Conservation (phyloP, 1,140 invertebrate genomes). For the Varroa destructor region DNA sequence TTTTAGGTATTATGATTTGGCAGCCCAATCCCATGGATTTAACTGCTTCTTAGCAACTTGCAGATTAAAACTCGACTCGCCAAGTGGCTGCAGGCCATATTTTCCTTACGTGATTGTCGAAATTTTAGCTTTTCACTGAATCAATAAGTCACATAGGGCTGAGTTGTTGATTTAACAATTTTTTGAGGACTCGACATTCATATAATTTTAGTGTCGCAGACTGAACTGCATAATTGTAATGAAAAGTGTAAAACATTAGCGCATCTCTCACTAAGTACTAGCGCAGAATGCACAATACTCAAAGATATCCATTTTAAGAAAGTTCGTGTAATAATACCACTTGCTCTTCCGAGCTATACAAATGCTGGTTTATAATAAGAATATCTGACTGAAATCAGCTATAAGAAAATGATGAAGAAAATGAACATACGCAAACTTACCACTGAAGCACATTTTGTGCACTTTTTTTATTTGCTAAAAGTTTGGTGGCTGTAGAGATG, state of each 20-base stretch:
- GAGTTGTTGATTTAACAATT: no score
- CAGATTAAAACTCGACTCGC: no score
- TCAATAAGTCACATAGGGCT: no score
- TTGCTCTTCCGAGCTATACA: neutral
- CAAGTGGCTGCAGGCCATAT: no score
- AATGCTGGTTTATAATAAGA: neutral
- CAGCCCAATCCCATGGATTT: no score
- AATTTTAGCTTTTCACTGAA: no score
- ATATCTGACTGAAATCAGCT: neutral
- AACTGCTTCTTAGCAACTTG: no score
- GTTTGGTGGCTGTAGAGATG: neutral
- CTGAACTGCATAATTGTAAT: neutral
- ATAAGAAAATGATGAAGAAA: neutral
- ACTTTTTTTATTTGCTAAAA: neutral
- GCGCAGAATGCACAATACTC: no score
- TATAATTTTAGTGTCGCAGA: neutral
- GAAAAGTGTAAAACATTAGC: neutral
- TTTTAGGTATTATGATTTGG: no score
- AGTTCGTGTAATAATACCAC: neutral
- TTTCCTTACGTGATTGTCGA: no score
- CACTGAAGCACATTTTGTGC: neutral
- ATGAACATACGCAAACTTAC: neutral
- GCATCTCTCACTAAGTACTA: neutral
- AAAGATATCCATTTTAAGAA: neutral
- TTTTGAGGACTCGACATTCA: no score